Evolutionary conservation across 2,888 invertebrate species (phyloP), one percentile per base, ranked within the genome.

Genomic region (Troides oblongomaculatus): DNA sequence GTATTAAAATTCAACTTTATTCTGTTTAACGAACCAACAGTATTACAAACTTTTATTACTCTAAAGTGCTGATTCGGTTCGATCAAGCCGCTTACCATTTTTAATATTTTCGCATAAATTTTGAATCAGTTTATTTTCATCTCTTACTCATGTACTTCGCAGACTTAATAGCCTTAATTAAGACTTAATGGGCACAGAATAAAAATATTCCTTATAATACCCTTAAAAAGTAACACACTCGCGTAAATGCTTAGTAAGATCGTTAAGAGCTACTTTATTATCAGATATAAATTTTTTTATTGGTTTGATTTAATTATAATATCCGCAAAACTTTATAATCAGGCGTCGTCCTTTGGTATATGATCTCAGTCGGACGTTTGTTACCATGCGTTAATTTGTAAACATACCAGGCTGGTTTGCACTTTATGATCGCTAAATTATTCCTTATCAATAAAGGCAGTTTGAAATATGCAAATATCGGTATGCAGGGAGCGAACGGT

Each of bases 381-480:
- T n/a, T 18, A 30, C 46, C 12, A 46, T 46, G 46, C 14, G 12
- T 46, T 58, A 57, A 63, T 68, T 68, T 46, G 58, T 63, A 68
- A 58, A 36, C 68, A 21, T 21, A 18, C 30, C 57, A 30, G 43
- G 30, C 57, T 58, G 17, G 57, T 2, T 50, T 46, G 63, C 63
- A 70, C 62, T 63, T 64, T 59, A 62, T 62, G 66, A 63, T 63
- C 69, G 63, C 63, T 70, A 53, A 73, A 73, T 73, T 66, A 74
- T 74, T 74, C 30, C 72, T 72, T 73, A 66, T 66, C 59, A 53
- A 68, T 70, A 62, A 62, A 25, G 61, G 68, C 70, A 69, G 58
- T 50, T 43, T 10, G 76, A 75, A 76, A 75, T 80, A 85, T 85
- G 85, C 82, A 78, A 84, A 84, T 83, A 78, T 78, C 72, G 81